Base-by-base conservation (phyloP, 1,140 invertebrate species). In the Trinorchestia longiramus region DNA sequence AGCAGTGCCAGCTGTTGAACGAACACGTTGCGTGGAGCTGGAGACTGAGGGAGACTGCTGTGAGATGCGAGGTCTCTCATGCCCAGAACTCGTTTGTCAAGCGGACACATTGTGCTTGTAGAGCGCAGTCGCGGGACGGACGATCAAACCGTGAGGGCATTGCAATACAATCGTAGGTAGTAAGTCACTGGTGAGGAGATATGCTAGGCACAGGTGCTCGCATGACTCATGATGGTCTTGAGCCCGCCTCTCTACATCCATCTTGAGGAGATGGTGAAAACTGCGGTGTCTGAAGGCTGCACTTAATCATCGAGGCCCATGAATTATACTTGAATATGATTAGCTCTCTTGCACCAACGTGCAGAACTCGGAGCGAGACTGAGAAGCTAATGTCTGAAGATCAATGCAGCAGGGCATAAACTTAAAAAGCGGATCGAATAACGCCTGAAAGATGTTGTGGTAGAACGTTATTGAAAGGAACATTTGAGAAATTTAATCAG, bases 321-420 rank as follows among this genome's bases (percentile, higher is more conserved):
- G 92, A 94, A 94, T 94, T 94, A 94, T 94, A 94, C 92, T 47
- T 94, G 92, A 94, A 94, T 94, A 94, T 94, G 92, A 94, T 94
- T 94, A 94, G 92, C 43, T 94, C 92, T 94, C 19, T 6, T 77
- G 62, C 15, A 28, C 62, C 62, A 77, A 77, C 62, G 62, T 77
- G 62, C 62, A 36, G 15, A 77, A 36, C 62, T 23, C 62, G 36
- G 62, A 28, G 62, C 62, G 62, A 77, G 62, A 77, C 62, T 77
- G 28, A 77, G 62, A 36, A 77, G 47, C 11, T 15, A 77, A 77
- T 77, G 62, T 77, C 62, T 77, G 62, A 77, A 11, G 62, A 77
- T 77, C 62, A 77, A 77, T 77, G 62, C 62, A 77, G 62, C 62
- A 77, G 62, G 62, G 15, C 36, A 77, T 28, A 36, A 11, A 77